Evolutionary conservation across 35 echinoderm and acorn worm genomes (phyloP).

Genomic region (Chiridota heheva): DNA sequence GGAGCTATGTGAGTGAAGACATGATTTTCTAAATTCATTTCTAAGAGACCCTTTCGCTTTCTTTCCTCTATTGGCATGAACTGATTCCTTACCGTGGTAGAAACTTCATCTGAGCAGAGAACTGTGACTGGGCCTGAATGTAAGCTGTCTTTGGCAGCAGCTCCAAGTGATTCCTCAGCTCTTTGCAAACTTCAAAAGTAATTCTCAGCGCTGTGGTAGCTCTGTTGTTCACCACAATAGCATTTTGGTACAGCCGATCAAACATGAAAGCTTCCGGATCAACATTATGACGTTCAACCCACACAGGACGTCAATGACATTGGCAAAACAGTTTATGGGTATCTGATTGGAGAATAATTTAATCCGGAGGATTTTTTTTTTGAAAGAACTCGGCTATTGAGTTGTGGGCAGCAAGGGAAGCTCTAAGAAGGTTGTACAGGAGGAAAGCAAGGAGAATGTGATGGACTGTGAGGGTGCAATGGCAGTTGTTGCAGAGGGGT

Average conservation of each 20-base stretch:
- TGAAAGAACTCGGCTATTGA: too few species aligned
- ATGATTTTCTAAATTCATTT: too few species aligned
- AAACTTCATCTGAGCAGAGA: conserved; percentile 93
- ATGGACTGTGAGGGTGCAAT: too few species aligned
- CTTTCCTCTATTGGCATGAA: too few species aligned
- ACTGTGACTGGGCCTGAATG: conserved; percentile 98
- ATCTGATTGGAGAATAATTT: too few species aligned
- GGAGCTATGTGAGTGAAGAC: too few species aligned
- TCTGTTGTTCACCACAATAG: conserved; percentile 91
- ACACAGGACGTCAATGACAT: conserved; percentile 90
- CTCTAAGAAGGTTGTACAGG: too few species aligned
- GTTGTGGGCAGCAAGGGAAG: too few species aligned
- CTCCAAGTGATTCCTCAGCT: conserved; percentile 84
- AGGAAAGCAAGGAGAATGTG: too few species aligned
- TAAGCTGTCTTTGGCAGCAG: conserved; percentile 95
- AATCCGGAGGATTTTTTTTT: too few species aligned
- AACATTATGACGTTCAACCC: conserved; percentile 88
- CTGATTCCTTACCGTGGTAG: conserved; percentile 90
- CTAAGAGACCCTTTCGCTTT: too few species aligned
- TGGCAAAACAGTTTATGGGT: conserved; percentile 53
- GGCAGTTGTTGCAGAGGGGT: too few species aligned
- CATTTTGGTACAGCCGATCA: conserved; percentile 92
- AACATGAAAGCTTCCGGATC: conserved; percentile 92
- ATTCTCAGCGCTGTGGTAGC: conserved; percentile 87
- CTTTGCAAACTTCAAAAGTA: conserved; percentile 94